Conservation (phyloP, 2,797 vertebrate species). For the Paramormyrops hopkinsi region DNA sequence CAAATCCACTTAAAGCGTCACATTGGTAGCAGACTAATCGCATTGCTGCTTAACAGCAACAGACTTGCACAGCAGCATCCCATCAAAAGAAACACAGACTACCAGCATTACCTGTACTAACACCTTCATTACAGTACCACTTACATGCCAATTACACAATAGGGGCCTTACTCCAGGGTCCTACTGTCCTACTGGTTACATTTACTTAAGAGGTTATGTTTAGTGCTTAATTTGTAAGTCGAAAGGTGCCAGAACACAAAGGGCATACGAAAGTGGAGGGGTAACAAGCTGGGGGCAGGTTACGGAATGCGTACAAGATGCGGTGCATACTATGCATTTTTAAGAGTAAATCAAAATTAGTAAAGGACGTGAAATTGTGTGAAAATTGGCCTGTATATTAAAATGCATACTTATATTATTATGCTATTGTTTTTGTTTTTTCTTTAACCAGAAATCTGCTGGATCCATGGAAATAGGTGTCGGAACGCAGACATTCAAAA, state of each 20-base stretch:
- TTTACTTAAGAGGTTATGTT: neutral
- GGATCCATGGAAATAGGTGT: neutral
- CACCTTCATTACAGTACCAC: neutral
- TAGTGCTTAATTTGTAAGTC: neutral
- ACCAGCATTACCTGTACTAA: neutral
- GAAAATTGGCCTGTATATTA: neutral
- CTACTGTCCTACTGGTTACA: neutral
- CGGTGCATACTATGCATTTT: neutral
- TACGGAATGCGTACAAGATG: neutral
- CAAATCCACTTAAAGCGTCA: neutral
- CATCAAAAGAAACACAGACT: neutral
- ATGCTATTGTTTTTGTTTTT: neutral
- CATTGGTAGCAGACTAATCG: neutral
- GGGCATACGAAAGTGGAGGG: neutral
- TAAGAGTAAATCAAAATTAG: neutral
- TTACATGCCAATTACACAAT: neutral
- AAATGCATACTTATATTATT: neutral
- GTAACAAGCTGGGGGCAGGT: neutral
- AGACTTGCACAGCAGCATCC: neutral
- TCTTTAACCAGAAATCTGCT: neutral
- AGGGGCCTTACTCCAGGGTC: neutral
- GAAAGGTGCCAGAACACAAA: neutral
- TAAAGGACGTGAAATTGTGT: neutral
- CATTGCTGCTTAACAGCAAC: neutral
- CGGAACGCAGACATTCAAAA: neutral